Evolutionary conservation across 2,113 vertebrate genomes (phyloP), one percentile per base, ranked within the genome.

Genomic region (Donacobius atricapilla): DNA sequence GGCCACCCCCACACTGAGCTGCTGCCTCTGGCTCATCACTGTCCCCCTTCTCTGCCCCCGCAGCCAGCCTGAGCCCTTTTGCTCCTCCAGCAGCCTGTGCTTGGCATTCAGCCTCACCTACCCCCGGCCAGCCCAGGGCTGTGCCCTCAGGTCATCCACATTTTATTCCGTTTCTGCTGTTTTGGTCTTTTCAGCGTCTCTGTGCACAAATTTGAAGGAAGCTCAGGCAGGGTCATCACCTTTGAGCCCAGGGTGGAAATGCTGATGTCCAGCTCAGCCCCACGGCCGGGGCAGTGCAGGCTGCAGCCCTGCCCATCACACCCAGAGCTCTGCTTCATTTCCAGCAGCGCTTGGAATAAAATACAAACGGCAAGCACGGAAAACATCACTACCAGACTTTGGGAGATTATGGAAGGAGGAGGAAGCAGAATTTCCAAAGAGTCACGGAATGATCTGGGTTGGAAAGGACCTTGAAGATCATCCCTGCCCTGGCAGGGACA

Each of bases 301-400:
- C 63, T 40, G 78, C 84, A 48, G 69, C 33, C 2, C 76, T 33
- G 57, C 83, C 91, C 60, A 31, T 1, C 75, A 31, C 89, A 30
- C 23, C 83, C 13, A 4, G 15, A 13, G 15, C 60, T 84, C 16
- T n/a, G 78, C 65, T 31, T 11, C 78, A 6, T 23, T 56, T 4
- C 48, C 25, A 28, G 10, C 47, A 1, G 2, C 2, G 53, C 31
- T 1, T 1, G 15, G 21, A 22, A 8, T 7, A 31, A 79, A 89
- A 31, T 1, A 22, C 13, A 56, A 40, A 7, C 0, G 0, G 15
- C 16, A 19, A 24, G 14, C 18, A 15, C 31, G 3, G 22, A 50
- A 50, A 75, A 30, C 11, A 11, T 12, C 4, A 7, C 20, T 14
- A 0, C 3, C 40, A 61, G 18, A 5, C 4, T 11, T 7, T 1